Evolutionary conservation across 2,113 vertebrate genomes (phyloP).

Genomic region (Hippocampus zosterae): DNA sequence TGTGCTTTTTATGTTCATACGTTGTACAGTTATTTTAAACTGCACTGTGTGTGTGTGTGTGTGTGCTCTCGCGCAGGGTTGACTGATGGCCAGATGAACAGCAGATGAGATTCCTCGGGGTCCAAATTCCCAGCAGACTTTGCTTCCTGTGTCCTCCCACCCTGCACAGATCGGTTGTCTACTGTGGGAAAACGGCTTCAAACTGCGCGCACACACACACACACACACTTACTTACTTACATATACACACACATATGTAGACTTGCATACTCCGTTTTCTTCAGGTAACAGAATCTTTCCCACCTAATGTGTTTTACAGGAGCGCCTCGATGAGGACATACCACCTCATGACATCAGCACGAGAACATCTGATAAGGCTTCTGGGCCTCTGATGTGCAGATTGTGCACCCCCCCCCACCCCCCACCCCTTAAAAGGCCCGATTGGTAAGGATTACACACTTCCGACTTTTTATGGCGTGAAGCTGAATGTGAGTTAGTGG

Average conservation of each 20-base stretch:
- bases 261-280: background rate
- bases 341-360: background rate
- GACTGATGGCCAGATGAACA: constrained; percentile 60
- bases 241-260: too few relatives aligned
- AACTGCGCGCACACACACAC: constrained; percentile 8
- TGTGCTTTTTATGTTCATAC: constrained; percentile 14
- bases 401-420: background rate
- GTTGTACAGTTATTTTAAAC: constrained; percentile 44
- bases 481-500: constrained; percentile 29
- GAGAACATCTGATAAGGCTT: constrained; percentile 27
- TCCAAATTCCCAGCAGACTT: constrained; percentile 65
- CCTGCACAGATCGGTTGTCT: constrained; percentile 33
- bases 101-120: constrained; percentile 68
- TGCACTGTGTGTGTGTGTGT: background rate
- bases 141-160: constrained; percentile 63
- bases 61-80: constrained; percentile 24
- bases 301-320: background rate
- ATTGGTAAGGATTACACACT: constrained; percentile 43
- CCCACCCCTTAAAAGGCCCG: constrained; percentile 59
- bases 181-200: constrained; percentile 69
- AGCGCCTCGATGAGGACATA: constrained; percentile 5
- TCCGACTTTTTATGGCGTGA: constrained; percentile 26
- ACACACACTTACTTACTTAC: background rate
- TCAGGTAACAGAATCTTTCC: background rate
- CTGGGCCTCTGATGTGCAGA: constrained; percentile 19